phyloP scores from a whole-genome alignment of 2,797 vertebrate genomes.

The Sandelia bainsii region DNA sequence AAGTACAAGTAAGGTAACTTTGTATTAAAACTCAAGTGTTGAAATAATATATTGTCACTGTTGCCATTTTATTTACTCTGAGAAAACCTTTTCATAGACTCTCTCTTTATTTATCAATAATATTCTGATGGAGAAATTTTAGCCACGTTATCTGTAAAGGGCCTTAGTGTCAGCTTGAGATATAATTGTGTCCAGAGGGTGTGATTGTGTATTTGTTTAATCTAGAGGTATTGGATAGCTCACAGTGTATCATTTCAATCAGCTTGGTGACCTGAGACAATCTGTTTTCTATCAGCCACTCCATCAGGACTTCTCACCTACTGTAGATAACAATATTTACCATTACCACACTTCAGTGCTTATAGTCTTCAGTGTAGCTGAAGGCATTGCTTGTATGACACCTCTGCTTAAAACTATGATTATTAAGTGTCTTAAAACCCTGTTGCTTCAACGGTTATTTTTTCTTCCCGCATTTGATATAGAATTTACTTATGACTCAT shows the following conservation, averaged over 20 bases:
- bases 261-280: conserved; percentile 25
- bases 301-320: conserved; percentile 17
- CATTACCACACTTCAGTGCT: not conserved
- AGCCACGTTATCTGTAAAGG: conserved; percentile 2
- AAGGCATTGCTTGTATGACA: not conserved
- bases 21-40: not conserved
- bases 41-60: not conserved
- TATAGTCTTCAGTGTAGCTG: not conserved
- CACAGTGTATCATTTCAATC: conserved; percentile 31
- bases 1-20: not conserved
- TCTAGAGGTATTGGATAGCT: conserved; percentile 26
- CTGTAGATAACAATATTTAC: conserved; percentile 29
- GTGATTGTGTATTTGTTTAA: conserved; percentile 43
- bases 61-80: not conserved
- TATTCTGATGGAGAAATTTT: not conserved
- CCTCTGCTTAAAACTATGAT: not conserved
- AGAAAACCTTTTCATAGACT: not conserved
- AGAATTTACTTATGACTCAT: not conserved
- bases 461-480: not conserved
- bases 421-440: not conserved
- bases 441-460: not conserved
- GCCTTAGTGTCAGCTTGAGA: conserved; percentile 23
- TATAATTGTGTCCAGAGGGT: conserved; percentile 28
- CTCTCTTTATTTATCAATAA: not conserved
- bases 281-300: conserved; percentile 30